phyloP scores from a whole-genome alignment of 2,888 invertebrate species.

The Synanthedon myopaeformis region DNA sequence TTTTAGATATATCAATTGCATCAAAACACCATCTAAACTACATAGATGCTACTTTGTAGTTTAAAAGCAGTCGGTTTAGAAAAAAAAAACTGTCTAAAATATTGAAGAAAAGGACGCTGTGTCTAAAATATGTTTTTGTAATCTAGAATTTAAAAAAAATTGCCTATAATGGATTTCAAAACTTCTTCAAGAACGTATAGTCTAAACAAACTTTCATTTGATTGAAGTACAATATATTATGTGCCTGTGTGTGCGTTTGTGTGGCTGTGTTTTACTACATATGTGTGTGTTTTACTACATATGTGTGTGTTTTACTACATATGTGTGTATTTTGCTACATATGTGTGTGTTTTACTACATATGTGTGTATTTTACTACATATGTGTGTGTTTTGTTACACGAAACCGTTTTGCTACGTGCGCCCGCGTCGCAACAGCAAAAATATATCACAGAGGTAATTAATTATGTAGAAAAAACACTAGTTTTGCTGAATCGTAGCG shows the following conservation, averaged over 20 bases:
- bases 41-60: too few species aligned
- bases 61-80: too few species aligned
- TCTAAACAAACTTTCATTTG: too few species aligned
- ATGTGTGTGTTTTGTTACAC: conserved; percentile 16
- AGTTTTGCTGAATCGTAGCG: too few species aligned
- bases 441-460: conserved; percentile 90
- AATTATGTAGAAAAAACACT: background rate
- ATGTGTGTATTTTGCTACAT: conserved; percentile 17
- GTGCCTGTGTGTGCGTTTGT: conserved; percentile 14
- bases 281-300: background rate
- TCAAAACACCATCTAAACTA: too few species aligned
- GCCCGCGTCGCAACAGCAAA: conserved; percentile 70
- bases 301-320: conserved; percentile 16
- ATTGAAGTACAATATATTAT: background rate
- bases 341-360: conserved; percentile 14
- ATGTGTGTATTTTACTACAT: conserved; percentile 1
- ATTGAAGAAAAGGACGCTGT: too few species aligned
- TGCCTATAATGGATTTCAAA: too few species aligned
- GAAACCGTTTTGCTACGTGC: conserved; percentile 21
- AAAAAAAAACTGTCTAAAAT: too few species aligned
- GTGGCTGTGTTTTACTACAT: conserved; percentile 2
- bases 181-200: too few species aligned
- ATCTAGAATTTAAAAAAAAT: too few species aligned
- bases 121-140: too few species aligned
- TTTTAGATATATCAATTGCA: too few species aligned